Evolutionary conservation across 2,888 invertebrate species (phyloP).

Genomic region (Dyspetes luteomarginatus): DNA sequence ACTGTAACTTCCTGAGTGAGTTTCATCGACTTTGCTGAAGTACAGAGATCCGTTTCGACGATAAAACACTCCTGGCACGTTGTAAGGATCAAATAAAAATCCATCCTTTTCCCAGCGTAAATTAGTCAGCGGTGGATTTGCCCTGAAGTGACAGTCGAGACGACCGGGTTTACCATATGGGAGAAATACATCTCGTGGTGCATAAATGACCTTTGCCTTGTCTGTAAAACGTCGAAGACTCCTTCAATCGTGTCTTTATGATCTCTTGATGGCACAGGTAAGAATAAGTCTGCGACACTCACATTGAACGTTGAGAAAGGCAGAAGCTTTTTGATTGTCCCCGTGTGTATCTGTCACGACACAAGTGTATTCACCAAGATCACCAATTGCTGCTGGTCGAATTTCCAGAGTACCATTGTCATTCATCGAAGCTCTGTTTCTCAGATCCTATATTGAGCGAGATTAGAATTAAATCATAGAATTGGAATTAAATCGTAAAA

Average conservation of each 20-base stretch:
- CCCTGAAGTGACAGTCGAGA: slow-evolving; percentile 95
- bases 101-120: slow-evolving; percentile 97
- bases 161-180: slow-evolving; percentile 93
- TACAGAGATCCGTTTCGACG: slow-evolving; percentile 93
- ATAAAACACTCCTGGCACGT: slow-evolving; percentile 93
- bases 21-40: slow-evolving; percentile 93
- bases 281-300: slow-evolving; percentile 80
- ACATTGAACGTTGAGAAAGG: slow-evolving; percentile 97
- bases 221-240: slow-evolving; percentile 85
- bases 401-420: slow-evolving; percentile 92
- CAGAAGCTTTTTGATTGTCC: slow-evolving; percentile 91
- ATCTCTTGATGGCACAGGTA: background rate
- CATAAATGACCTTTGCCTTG: slow-evolving; percentile 95
- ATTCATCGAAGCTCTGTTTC: slow-evolving; percentile 86
- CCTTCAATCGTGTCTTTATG: background rate
- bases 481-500: background rate
- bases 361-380: slow-evolving; percentile 95
- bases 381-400: slow-evolving; percentile 90
- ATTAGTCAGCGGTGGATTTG: slow-evolving; percentile 95
- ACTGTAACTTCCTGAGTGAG: slow-evolving; percentile 94
- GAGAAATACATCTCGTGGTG: slow-evolving; percentile 93
- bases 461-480: background rate
- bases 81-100: slow-evolving; percentile 94
- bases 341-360: slow-evolving; percentile 90
- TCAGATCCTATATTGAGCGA: slow-evolving; percentile 85